Evolutionary conservation across 2,888 invertebrate genomes (phyloP), one percentile per base, ranked within the genome.

Genomic region (Cremastobaeus sp.): DNA sequence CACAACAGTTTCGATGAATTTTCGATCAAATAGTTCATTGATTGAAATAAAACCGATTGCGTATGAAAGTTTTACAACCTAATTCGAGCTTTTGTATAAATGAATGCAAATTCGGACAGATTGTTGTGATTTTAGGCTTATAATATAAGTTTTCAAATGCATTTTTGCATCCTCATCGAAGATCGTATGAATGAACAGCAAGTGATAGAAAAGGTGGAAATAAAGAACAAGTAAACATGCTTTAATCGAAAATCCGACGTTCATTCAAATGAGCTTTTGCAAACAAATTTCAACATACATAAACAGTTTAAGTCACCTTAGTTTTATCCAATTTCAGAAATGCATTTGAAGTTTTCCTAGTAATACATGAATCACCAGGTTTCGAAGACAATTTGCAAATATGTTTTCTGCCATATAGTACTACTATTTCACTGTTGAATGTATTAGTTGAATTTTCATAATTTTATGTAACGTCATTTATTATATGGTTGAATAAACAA

Each of bases 291-390:
- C 12, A 48, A 6, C n/a, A n/a, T n/a, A n/a, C n/a, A n/a, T 35
- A 35, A 35, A 35, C 35, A 35, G 21, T 17, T n/a, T n/a, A n/a
- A n/a, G n/a, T n/a, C n/a, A n/a, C n/a, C n/a, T n/a, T n/a, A n/a
- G n/a, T n/a, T n/a, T n/a, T n/a, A n/a, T n/a, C n/a, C n/a, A 30
- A 17, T n/a, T 4, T 32, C 30, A n/a, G n/a, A 41, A 52, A 64
- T 64, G 34, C 28, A 52, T 64, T 54, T 39, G 45, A 35, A 14
- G 9, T 54, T 35, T 39, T 41, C 50, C 35, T 39, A 39, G 37
- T 30, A 77, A 79, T 79, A 77, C 48, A 76, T 77, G 76, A 77
- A 76, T 76, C 75, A 75, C 76, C 71, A 70, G 77, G 78, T 80
- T 79, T 80, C 69, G 57, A 70, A 79, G 69, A 82, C 14, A 14